Evolutionary conservation across 2,113 vertebrate species (phyloP).

Genomic region (Channa maculata): DNA sequence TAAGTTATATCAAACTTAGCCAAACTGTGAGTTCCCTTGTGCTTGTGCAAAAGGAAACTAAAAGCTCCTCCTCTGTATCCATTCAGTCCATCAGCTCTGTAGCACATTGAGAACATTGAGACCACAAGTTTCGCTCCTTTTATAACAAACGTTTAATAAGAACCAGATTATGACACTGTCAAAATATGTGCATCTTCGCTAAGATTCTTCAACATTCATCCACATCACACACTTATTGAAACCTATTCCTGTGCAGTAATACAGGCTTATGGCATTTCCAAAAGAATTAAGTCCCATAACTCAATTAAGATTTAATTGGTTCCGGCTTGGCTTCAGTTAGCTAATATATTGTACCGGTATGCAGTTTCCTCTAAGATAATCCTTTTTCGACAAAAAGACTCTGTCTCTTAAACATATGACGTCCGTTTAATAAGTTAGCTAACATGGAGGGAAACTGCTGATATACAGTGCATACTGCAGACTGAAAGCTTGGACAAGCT

Average conservation of each 20-base stretch:
- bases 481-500: slow-evolving; percentile 6
- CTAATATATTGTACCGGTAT: slow-evolving; percentile 3
- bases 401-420: background rate
- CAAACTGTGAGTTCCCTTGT: background rate
- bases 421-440: slow-evolving; percentile 20
- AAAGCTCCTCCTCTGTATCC: background rate
- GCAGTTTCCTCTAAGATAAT: slow-evolving; percentile 14
- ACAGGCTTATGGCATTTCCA: slow-evolving; percentile 69
- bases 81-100: background rate
- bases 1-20: background rate
- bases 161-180: background rate
- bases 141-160: background rate
- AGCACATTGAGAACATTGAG: background rate
- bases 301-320: slow-evolving; percentile 78
- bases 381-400: slow-evolving; percentile 42
- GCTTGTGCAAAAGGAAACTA: background rate
- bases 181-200: slow-evolving; percentile 18
- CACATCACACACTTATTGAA: slow-evolving; percentile 44
- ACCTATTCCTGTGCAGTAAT: slow-evolving; percentile 68
- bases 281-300: slow-evolving; percentile 73
- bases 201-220: background rate
- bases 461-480: slow-evolving; percentile 15
- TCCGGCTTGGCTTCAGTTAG: slow-evolving; percentile 74
- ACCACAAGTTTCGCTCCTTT: background rate
- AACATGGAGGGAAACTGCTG: slow-evolving; percentile 3